These are phyloP conservation scores for Pterocles orientalis DNA, from an alignment of 2,113 vertebrate species.

Conservation along the genomic window DNA sequence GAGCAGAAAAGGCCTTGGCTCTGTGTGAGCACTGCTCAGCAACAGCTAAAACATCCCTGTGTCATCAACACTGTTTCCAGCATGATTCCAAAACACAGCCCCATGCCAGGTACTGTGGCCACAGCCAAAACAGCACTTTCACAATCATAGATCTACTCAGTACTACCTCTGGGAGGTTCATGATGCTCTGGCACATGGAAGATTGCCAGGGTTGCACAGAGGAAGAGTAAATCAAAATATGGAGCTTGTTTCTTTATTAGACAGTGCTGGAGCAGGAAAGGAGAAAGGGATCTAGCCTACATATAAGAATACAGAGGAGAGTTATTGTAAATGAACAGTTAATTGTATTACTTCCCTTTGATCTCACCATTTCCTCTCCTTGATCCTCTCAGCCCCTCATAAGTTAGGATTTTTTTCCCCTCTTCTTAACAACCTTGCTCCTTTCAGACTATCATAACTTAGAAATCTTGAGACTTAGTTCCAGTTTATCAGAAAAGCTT, in stretches of 20 bases:
- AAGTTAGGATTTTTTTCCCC: not conserved
- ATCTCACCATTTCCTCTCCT: not conserved
- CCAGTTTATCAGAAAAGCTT: not conserved
- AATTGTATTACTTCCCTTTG: not conserved
- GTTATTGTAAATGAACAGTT: not conserved
- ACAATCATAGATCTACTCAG: not conserved
- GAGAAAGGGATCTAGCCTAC: not conserved
- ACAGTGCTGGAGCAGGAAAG: not conserved
- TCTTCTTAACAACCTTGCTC: not conserved
- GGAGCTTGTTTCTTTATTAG: not conserved
- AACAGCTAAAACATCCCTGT: too few relatives aligned
- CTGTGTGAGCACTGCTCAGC: too few relatives aligned
- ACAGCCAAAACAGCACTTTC: not conserved
- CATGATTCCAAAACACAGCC: too few relatives aligned
- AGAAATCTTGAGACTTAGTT: not conserved
- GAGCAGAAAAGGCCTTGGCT: too few relatives aligned
- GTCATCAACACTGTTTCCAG: too few relatives aligned
- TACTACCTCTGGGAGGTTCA: not conserved
- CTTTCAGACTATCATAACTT: not conserved
- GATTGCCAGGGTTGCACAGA: not conserved
- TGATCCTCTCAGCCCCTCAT: not conserved
- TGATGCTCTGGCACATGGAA: not conserved
- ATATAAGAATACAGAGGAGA: not conserved
- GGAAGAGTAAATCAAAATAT: not conserved
- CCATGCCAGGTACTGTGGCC: too few relatives aligned